Base-by-base conservation (phyloP, 2,888 invertebrate genomes). In the Chrysopilus asiliformis region DNA sequence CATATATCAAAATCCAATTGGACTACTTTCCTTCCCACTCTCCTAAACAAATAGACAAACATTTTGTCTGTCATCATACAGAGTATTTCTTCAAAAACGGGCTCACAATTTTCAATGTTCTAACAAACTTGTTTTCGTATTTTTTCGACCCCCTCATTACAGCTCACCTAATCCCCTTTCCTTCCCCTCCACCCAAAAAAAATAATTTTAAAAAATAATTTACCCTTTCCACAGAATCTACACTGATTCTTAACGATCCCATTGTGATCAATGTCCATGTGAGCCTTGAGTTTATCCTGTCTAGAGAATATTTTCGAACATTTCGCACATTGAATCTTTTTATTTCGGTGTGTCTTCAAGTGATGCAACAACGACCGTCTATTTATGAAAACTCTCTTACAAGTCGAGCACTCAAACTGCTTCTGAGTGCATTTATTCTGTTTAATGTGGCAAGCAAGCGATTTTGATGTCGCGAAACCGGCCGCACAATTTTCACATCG, bases 311-410 rank as follows among this genome's bases (percentile, higher is more conserved):
- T 54, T 36, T 64, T 52, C 0, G 53, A 40, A 33, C 73, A 73
- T 32, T 53, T 53, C n/a, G 44, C 46, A 30, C 61, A 62, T 10
- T 45, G 44, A 8, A 36, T 38, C 4, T 49, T 38, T 10, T 14
- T 30, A n/a, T 47, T 46, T 0, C 46, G 43, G 41, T 61, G 62
- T 0, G 48, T 50, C 0, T 46, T 45, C 34, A 68, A 58, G 41
- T 74, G 74, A 9, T 68, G 70, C 6, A 68, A 65, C 31, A 74
- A 54, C 43, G 67, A 68, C 0, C 68, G 67, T 40, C 65, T 59
- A 19, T 71, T 68, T n/a, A 68, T 67, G 39, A 74, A 74, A 16
- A 72, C 71, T 17, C 57, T 52, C 2, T 53, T 49, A 32, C 63
- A 63, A n/a, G 62, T 49, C 1, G 64, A 55, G 39, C 73, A 73